Evolutionary conservation across 2,113 vertebrate genomes (phyloP).

Genomic region (Syngnathoides biaculeatus): DNA sequence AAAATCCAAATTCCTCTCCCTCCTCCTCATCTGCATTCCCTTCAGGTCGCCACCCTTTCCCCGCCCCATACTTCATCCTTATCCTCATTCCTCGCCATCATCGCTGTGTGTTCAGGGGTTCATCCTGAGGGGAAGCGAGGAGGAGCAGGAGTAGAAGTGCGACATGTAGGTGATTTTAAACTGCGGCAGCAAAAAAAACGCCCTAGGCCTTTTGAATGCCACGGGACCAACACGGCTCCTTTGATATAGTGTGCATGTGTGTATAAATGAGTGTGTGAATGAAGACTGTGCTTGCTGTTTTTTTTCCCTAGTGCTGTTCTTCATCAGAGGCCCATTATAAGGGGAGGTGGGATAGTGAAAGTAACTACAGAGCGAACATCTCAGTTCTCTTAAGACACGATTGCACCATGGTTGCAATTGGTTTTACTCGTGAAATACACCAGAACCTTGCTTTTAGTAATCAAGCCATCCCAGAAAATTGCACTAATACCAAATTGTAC

Average conservation of each 20-base stretch:
- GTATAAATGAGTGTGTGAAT: slow-evolving; percentile 20
- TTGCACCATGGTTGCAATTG: neutral
- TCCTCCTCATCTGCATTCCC: neutral
- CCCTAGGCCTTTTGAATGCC: slow-evolving; percentile 44
- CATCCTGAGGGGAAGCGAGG: slow-evolving; percentile 28
- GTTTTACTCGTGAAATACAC: neutral
- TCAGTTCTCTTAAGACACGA: slow-evolving; percentile 18
- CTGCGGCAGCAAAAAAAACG: slow-evolving; percentile 36
- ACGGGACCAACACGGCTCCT: slow-evolving; percentile 38
- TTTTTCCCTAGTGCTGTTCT: slow-evolving; percentile 7
- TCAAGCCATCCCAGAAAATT: too few relatives aligned
- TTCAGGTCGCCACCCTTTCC: slow-evolving; percentile 2
- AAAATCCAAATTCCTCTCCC: too few relatives aligned
- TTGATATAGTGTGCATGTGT: slow-evolving; percentile 39
- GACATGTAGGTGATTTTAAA: slow-evolving; percentile 36
- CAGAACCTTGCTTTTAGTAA: neutral
- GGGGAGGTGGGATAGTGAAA: slow-evolving; percentile 28
- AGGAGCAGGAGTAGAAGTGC: slow-evolving; percentile 9
- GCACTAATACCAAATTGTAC: too few relatives aligned
- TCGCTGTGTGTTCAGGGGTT: slow-evolving; percentile 29
- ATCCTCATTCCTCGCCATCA: slow-evolving; percentile 32
- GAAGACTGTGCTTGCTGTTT: slow-evolving; percentile 9
- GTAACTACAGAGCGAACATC: slow-evolving; percentile 39
- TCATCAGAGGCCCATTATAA: slow-evolving; percentile 25
- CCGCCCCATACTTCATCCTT: slow-evolving; percentile 30